Evolutionary conservation across 1,140 invertebrate species (phyloP).

Genomic region (Brachionus paranguensis): DNA sequence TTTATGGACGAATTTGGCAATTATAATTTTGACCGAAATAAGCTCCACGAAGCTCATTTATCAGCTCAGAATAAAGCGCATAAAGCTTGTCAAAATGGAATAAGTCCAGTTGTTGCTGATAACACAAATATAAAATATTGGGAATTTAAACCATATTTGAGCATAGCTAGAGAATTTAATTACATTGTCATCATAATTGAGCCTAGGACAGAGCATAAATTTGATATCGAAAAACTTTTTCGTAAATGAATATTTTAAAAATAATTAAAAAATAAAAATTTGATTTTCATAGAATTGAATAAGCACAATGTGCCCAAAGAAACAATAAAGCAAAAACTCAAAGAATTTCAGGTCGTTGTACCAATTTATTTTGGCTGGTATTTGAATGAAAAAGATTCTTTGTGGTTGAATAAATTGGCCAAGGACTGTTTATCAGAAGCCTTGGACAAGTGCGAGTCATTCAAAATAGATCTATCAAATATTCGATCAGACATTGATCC

Average conservation of each 20-base stretch:
- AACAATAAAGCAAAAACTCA: not conserved
- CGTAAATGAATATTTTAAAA: not conserved
- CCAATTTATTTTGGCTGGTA: conserved; percentile 16
- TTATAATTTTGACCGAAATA: conserved; percentile 48
- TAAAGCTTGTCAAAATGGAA: conserved; percentile 53
- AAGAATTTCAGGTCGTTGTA: not conserved
- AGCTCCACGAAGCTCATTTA: conserved; percentile 48
- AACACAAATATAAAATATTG: conserved; percentile 29
- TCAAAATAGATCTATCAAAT: not conserved
- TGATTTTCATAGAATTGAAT: not conserved
- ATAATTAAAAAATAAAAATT: not conserved
- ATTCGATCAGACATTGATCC: not conserved
- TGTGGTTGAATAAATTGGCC: conserved; percentile 35
- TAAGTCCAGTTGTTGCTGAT: conserved; percentile 5
- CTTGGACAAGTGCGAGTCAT: not conserved
- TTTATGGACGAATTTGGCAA: conserved; percentile 46
- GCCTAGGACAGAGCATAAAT: conserved; percentile 9
- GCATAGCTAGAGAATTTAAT: conserved; percentile 10
- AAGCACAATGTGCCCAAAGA: conserved; percentile 16
- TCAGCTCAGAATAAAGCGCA: conserved; percentile 53
- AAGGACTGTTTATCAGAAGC: not conserved
- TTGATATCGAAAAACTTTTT: conserved; percentile 14
- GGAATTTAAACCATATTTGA: not conserved
- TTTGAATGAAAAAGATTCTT: conserved; percentile 41
- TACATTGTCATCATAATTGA: conserved; percentile 16